A percentile compares a stretch with the other conserved stretches of the same genome.
Conservation (phyloP, 2,797 vertebrate genomes). For the Ambastaia sidthimunki region DNA sequence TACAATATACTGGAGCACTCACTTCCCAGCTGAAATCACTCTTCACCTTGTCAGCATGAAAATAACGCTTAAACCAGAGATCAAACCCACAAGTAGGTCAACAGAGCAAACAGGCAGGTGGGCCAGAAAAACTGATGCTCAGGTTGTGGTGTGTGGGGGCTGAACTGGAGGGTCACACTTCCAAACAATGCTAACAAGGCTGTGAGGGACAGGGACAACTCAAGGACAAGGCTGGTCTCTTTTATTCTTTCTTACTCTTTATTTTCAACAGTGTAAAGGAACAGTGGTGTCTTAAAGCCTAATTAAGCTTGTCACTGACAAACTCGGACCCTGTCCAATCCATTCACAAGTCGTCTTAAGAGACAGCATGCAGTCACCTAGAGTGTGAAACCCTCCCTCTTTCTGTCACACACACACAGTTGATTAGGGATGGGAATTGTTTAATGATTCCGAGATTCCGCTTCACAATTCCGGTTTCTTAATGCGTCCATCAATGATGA, state of each 20-base stretch:
- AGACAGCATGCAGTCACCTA: slow-evolving; percentile 23
- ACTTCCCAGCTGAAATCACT: background rate
- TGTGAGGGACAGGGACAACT: slow-evolving; percentile 23
- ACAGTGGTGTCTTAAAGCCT: slow-evolving; percentile 32
- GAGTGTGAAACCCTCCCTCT: background rate
- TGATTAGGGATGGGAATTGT: background rate
- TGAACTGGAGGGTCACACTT: slow-evolving; percentile 35
- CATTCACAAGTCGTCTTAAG: slow-evolving; percentile 11
- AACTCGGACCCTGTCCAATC: slow-evolving; percentile 11
- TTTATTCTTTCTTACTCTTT: slow-evolving; percentile 11
- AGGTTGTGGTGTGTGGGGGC: slow-evolving; percentile 5
- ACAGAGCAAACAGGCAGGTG: slow-evolving; percentile 9
- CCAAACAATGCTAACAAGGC: slow-evolving; percentile 26
- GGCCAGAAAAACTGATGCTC: slow-evolving; percentile 12
- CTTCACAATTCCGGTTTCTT: background rate
- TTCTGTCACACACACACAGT: background rate
- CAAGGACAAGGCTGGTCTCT: background rate
- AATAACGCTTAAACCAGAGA: background rate
- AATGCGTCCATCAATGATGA: background rate
- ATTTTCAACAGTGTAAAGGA: slow-evolving; percentile 17
- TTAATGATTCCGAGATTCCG: background rate
- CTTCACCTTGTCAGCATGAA: background rate
- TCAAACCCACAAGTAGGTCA: slow-evolving; percentile 40
- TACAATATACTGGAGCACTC: background rate
- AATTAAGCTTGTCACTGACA: slow-evolving; percentile 46